Base-by-base conservation (phyloP, 2,113 vertebrate species). In the Rattus rattus region DNA sequence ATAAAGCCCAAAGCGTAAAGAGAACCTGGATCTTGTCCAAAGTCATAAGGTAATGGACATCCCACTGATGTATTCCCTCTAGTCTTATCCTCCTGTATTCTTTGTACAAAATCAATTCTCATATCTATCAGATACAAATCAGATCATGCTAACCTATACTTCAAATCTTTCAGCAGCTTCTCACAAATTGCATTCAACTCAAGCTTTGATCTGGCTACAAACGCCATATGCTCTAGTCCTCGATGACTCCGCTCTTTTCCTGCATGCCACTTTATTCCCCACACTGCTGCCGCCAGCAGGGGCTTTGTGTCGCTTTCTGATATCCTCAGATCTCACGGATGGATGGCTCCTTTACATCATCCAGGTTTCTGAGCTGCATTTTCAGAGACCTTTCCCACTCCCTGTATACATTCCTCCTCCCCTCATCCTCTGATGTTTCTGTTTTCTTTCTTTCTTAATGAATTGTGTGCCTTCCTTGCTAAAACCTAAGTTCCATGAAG, bases 251-350 rank as follows among this genome's bases (percentile, higher is more conserved):
- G 39, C 16, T 24, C 6, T 22, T 39, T 1, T 75, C 47, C 20
- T 67, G 20, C 10, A 0, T 33, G 16, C 14, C 3, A 24, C 13
- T 52, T 14, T 36, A 0, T 2, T 28, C 39, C 2, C 17, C 33
- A 12, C 63, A 12, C 16, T 61, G 3, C 22, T 76, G 63, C 30
- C 81, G 75, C 69, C 24, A 65, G 56, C 1, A 19, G 13, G 86
- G 3, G 2, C 81, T 61, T 22, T 77, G 72, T 73, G 61, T 5
- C 59, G 5, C 47, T 24, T 36, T 28, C 56, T 89, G 49, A 13
- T 52, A 84, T 73, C 47, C 30, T 72, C 33, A 75, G 36, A 12
- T 49, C 39, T 26, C 36, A 17, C 26, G 2, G 43, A 43, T 43
- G 36, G 4, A 43, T 30, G 59, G 14, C 16, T 70, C 9, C 36